Percentiles rank a stretch among this genome's conserved stretches.
Conservation (phyloP, 2,113 vertebrate genomes). For the Grus americana region DNA sequence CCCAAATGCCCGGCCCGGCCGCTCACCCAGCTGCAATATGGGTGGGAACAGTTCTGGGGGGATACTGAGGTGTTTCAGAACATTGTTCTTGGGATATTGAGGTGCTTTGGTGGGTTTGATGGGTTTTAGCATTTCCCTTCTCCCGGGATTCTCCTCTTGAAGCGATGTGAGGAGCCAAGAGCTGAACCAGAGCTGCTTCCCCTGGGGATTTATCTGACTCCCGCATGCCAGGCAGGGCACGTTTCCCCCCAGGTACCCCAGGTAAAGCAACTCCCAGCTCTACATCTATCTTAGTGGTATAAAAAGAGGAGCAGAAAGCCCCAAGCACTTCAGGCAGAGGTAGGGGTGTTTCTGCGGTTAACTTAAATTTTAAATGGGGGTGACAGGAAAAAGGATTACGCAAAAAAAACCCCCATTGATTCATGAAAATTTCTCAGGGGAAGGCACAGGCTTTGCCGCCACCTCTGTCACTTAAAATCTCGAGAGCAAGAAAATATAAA, state of each 20-base stretch:
- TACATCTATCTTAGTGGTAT: neutral
- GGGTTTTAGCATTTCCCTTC: neutral
- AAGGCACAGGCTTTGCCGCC: neutral
- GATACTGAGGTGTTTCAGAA: neutral
- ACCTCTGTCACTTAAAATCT: neutral
- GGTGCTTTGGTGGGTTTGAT: neutral
- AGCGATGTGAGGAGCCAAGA: neutral
- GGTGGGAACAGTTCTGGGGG: neutral
- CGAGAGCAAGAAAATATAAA: neutral
- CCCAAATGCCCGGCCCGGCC: neutral
- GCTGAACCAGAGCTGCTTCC: neutral
- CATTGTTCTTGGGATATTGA: neutral
- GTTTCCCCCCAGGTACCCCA: neutral
- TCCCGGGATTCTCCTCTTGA: neutral
- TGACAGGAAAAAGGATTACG: neutral
- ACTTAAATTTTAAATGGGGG: neutral
- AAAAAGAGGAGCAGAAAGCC: neutral
- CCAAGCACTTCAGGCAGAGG: neutral
- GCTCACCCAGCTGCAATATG: neutral
- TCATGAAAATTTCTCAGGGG: neutral
- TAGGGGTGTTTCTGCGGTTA: neutral
- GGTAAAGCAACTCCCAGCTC: neutral
- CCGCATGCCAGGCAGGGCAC: accelerated
- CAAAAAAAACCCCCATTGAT: neutral
- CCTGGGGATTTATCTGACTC: neutral